Conservation (phyloP, 2,113 vertebrate species). For the Larimichthys polyactis region DNA sequence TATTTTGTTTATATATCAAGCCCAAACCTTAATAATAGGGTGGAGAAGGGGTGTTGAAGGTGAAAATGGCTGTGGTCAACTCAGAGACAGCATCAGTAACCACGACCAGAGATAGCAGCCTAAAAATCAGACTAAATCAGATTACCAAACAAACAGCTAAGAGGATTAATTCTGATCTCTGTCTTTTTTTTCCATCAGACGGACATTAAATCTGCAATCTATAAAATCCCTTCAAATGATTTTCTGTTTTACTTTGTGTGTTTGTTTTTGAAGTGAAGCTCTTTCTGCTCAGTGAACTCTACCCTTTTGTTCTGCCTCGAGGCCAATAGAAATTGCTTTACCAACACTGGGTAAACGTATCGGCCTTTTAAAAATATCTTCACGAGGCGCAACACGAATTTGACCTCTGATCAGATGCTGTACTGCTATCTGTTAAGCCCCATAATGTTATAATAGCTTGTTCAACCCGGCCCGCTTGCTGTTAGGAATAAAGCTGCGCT, state of each 20-base stretch:
- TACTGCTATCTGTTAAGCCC: constrained; percentile 46
- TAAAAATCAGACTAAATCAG: constrained; percentile 82
- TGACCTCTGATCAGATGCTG: constrained; percentile 59
- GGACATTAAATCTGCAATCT: constrained; percentile 81
- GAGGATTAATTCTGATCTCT: constrained; percentile 80
- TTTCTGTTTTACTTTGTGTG: constrained; percentile 66
- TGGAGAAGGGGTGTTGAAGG: constrained; percentile 42
- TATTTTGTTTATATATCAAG: constrained; percentile 61
- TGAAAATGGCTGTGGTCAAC: constrained; percentile 69
- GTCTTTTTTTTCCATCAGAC: constrained; percentile 60
- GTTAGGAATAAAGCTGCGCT: constrained; percentile 46
- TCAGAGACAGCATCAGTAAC: constrained; percentile 76
- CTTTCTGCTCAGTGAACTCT: constrained; percentile 66
- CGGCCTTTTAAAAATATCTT: constrained; percentile 68
- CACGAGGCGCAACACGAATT: constrained; percentile 34
- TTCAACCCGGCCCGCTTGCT: constrained; percentile 35
- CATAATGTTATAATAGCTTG: constrained; percentile 53
- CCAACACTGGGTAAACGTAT: constrained; percentile 61
- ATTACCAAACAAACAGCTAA: constrained; percentile 82
- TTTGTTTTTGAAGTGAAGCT: constrained; percentile 43
- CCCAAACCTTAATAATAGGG: constrained; percentile 43
- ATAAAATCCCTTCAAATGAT: constrained; percentile 79
- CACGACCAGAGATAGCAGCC: constrained; percentile 74
- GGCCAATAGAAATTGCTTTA: constrained; percentile 68
- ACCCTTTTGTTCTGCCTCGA: constrained; percentile 68